Evolutionary conservation across 2,797 vertebrate species (phyloP).

Genomic region (Oreochromis mossambicus): DNA sequence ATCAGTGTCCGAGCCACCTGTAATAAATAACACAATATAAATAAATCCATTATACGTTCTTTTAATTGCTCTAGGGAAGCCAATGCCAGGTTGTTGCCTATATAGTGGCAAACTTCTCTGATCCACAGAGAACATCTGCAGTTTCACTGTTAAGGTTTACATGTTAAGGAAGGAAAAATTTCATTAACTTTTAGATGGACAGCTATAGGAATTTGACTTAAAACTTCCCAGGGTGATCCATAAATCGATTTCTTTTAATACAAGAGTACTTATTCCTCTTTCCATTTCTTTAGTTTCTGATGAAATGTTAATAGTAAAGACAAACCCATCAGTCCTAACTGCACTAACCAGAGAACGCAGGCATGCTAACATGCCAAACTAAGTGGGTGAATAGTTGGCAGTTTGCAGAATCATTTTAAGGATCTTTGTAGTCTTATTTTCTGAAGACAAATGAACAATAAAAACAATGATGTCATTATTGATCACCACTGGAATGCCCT

Average conservation of each 20-base stretch:
- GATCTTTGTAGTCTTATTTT: not conserved
- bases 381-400: not conserved
- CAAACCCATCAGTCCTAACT: not conserved
- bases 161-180: not conserved
- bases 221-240: not conserved
- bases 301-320: not conserved
- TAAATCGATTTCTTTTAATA: not conserved
- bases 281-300: not conserved
- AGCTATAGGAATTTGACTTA: accelerated
- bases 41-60: not conserved
- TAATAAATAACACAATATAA: constrained; percentile 4
- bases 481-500: not conserved
- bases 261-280: not conserved
- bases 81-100: not conserved
- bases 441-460: not conserved
- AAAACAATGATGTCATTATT: not conserved
- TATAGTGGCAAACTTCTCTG: not conserved
- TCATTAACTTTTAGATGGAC: not conserved
- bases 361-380: not conserved
- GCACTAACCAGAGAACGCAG: not conserved
- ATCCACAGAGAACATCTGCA: not conserved
- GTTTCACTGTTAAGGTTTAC: not conserved
- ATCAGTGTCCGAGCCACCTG: constrained; percentile 91
- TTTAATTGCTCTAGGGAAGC: not conserved
- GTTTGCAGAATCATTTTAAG: not conserved